phyloP scores from a whole-genome alignment of 2,113 vertebrate genomes.

The Cebidichthys violaceus region DNA sequence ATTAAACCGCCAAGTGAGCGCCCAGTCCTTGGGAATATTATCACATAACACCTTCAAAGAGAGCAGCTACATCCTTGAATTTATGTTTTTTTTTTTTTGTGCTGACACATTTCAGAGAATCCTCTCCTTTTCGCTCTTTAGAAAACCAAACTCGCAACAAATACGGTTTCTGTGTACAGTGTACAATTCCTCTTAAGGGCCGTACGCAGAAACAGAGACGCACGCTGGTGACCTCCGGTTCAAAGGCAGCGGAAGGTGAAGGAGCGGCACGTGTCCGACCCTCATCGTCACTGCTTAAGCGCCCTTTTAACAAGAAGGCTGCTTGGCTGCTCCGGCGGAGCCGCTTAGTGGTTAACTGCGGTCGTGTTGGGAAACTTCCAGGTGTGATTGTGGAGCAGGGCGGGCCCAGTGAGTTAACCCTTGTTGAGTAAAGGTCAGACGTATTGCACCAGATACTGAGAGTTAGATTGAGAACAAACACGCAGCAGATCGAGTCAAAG shows the following conservation, averaged over 20 bases:
- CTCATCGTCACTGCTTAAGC: conserved; percentile 20
- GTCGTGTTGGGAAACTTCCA: conserved; percentile 4
- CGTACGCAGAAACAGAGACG: not conserved
- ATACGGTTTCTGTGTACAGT: not conserved
- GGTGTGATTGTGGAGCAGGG: conserved; percentile 8
- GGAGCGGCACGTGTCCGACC: not conserved
- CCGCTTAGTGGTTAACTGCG: not conserved
- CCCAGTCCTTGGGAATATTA: conserved; percentile 14
- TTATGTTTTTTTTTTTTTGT: conserved; percentile 6
- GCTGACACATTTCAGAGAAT: conserved; percentile 7
- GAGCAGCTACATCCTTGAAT: not conserved
- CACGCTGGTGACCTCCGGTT: not conserved
- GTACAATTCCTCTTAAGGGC: not conserved
- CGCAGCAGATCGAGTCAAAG: not conserved
- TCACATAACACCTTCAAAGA: not conserved
- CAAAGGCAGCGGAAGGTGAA: not conserved
- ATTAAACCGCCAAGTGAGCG: not conserved
- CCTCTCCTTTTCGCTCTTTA: not conserved
- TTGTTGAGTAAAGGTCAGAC: not conserved
- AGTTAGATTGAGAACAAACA: not conserved
- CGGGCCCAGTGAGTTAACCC: not conserved
- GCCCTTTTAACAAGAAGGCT: conserved; percentile 13
- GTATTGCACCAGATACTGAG: not conserved
- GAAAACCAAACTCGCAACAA: conserved; percentile 18
- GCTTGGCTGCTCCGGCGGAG: not conserved